Evolutionary conservation across 2,797 vertebrate species (phyloP).

Genomic region (Buphagus erythrorhynchus): DNA sequence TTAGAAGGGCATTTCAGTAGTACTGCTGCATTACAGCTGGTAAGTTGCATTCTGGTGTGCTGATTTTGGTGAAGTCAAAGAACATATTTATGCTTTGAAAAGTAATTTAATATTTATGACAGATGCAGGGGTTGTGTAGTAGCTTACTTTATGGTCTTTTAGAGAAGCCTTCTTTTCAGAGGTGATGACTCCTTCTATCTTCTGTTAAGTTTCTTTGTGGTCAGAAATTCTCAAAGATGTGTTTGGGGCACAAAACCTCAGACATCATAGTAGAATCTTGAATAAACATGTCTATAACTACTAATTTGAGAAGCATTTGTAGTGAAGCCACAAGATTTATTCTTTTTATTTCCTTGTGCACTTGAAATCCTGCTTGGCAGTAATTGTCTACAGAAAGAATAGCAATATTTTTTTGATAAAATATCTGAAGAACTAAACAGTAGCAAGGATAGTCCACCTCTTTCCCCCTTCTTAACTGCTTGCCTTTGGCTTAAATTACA

Average conservation of each 20-base stretch:
- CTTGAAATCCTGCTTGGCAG: not conserved
- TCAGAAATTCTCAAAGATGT: not conserved
- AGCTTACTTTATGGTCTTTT: not conserved
- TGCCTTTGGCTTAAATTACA: not conserved
- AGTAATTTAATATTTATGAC: not conserved
- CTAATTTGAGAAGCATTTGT: not conserved
- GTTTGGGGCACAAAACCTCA: not conserved
- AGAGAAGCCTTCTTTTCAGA: not conserved
- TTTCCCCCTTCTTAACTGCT: not conserved
- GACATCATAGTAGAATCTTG: not conserved
- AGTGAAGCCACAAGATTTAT: not conserved
- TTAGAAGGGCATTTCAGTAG: not conserved
- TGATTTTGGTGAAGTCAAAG: not conserved
- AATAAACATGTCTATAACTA: not conserved
- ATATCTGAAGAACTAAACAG: not conserved
- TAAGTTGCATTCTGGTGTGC: not conserved
- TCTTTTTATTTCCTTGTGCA: not conserved
- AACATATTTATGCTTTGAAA: not conserved
- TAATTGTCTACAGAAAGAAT: not conserved
- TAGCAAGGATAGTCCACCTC: not conserved
- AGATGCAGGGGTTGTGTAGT: not conserved
- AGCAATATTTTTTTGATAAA: not conserved
- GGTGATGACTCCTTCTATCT: not conserved
- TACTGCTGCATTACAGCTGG: not conserved
- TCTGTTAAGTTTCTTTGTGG: not conserved